Conservation (phyloP, 2,113 vertebrate species). For the Dromas ardeola region DNA sequence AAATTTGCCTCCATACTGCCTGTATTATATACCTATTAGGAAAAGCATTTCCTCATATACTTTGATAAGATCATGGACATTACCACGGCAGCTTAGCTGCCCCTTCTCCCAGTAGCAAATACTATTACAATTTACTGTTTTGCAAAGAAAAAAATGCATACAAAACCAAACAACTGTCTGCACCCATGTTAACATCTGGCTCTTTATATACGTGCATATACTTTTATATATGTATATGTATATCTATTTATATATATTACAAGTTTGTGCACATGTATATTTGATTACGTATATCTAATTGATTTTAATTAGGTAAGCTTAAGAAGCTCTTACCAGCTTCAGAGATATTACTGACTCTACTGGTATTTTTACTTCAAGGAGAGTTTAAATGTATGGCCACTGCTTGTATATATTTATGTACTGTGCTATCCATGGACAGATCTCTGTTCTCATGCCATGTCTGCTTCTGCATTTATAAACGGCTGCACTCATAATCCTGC, state of each 20-base stretch:
- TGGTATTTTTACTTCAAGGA: slow-evolving; percentile 47
- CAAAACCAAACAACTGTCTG: not conserved
- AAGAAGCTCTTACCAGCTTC: not conserved
- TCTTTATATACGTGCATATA: not conserved
- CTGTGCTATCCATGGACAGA: not conserved
- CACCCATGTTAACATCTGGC: not conserved
- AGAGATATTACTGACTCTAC: slow-evolving; percentile 24
- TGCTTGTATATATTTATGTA: not conserved
- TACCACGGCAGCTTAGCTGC: not conserved
- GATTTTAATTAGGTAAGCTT: slow-evolving; percentile 31
- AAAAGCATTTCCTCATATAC: not conserved
- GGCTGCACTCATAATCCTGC: slow-evolving; percentile 18
- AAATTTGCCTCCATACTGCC: not conserved
- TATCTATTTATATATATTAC: not conserved
- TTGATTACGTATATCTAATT: not conserved
- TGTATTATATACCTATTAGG: not conserved
- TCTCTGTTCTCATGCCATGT: slow-evolving; percentile 60
- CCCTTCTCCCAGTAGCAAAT: not conserved
- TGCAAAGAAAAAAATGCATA: slow-evolving; percentile 3
- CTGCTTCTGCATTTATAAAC: slow-evolving; percentile 51
- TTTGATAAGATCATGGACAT: not conserved
- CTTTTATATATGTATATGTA: not conserved
- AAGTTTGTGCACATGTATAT: not conserved
- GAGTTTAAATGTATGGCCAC: slow-evolving; percentile 21
- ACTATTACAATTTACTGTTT: not conserved